phyloP scores from a whole-genome alignment of 37 sponge, comb jelly and placozoan genomes.

The Dysidea cf. avara region DNA sequence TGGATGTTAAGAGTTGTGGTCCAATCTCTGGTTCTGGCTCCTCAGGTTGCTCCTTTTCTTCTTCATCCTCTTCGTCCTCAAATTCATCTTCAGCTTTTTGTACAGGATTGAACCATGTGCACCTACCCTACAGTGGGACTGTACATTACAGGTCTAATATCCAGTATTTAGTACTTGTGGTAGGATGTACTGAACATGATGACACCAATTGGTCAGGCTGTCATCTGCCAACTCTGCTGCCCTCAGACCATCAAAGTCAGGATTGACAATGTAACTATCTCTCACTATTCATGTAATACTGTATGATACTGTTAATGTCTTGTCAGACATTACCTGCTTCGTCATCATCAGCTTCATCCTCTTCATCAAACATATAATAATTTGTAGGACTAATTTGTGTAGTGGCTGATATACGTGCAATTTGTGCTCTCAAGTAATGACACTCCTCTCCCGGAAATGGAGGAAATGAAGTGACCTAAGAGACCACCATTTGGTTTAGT shows the following conservation, averaged over 20 bases:
- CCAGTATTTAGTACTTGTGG: constrained; percentile 71
- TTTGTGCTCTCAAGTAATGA: constrained; percentile 95
- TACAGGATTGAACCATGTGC: constrained; percentile 95
- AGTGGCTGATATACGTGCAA: constrained; percentile 91
- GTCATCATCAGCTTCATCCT: constrained; percentile 91
- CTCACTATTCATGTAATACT: constrained; percentile 6
- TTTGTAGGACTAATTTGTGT: constrained; percentile 88
- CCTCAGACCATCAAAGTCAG: constrained; percentile 81
- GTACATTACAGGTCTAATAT: not conserved
- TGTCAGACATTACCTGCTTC: constrained; percentile 33
- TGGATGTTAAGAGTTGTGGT: constrained; percentile 90
- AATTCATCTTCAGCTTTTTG: constrained; percentile 96
- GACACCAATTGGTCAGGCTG: constrained; percentile 85
- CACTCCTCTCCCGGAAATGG: constrained; percentile 94
- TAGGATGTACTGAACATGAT: constrained; percentile 88
- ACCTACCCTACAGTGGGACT: constrained; percentile 87
- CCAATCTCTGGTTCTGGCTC: constrained; percentile 94
- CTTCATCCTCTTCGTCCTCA: constrained; percentile 95
- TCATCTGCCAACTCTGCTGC: constrained; percentile 82
- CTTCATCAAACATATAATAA: constrained; percentile 86
- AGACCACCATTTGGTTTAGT: not conserved
- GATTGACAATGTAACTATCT: constrained; percentile 56
- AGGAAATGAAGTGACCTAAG: constrained; percentile 78
- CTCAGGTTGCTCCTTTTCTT: constrained; percentile 90
- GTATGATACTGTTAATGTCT: not conserved